phyloP scores from a whole-genome alignment of 1,140 invertebrate species.

The Atta colombica region DNA sequence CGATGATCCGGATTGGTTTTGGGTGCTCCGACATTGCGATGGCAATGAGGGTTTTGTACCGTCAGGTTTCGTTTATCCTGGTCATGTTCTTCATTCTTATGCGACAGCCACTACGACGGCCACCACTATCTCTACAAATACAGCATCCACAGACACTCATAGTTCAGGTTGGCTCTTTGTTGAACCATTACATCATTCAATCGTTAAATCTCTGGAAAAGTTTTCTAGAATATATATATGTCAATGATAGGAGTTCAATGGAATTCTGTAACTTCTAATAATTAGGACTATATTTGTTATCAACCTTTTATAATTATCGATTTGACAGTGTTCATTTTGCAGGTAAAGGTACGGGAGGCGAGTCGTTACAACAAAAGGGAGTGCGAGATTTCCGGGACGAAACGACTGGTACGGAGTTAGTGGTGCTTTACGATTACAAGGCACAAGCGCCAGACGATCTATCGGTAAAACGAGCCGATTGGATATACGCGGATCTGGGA shows the following conservation, averaged over 20 bases:
- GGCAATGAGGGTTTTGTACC: constrained; percentile 98
- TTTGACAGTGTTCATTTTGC: constrained; percentile 36
- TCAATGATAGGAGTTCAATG: not conserved
- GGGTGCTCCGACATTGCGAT: constrained; percentile 95
- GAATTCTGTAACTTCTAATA: not conserved
- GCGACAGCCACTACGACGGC: constrained; percentile 81
- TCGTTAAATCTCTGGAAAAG: not conserved
- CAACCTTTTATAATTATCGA: constrained; percentile 7
- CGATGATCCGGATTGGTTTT: constrained; percentile 98
- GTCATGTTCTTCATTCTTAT: constrained; percentile 85
- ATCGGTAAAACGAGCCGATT: constrained; percentile 95
- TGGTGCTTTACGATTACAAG: constrained; percentile 98
- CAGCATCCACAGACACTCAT: constrained; percentile 78
- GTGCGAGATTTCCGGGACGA: constrained; percentile 84
- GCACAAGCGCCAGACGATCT: constrained; percentile 97
- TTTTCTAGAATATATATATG: not conserved
- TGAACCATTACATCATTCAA: not conserved
- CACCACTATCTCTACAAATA: constrained; percentile 79
- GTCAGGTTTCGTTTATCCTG: constrained; percentile 97
- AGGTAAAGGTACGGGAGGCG: constrained; percentile 80
- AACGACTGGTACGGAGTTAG: constrained; percentile 93
- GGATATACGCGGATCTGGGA: constrained; percentile 97
- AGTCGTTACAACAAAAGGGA: constrained; percentile 84
- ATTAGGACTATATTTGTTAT: not conserved
- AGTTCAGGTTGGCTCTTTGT: constrained; percentile 78